A percentile compares a stretch with the other conserved stretches of the same genome.
Evolutionary conservation across 2,888 invertebrate species (phyloP).

Genomic region (Acleris holmiana): DNA sequence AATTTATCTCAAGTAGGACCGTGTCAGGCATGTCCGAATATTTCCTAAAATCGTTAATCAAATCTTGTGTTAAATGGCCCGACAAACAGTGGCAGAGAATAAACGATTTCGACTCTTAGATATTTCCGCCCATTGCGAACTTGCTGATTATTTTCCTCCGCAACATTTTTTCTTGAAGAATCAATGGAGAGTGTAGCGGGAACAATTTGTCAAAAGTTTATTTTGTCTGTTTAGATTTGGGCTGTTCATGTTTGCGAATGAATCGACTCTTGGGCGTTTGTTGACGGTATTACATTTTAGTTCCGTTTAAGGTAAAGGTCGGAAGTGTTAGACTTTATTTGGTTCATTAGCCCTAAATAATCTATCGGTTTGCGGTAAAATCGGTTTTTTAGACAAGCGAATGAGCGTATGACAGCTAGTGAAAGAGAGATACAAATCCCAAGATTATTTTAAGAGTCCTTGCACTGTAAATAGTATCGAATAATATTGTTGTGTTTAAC

Average conservation of each 20-base stretch:
- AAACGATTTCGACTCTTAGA: constrained; percentile 58
- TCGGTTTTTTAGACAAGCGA: too few species aligned
- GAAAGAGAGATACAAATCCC: too few species aligned
- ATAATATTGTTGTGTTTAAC: too few species aligned
- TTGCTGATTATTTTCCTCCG: constrained; percentile 64
- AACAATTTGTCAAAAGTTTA: constrained; percentile 71
- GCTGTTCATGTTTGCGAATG: constrained; percentile 56
- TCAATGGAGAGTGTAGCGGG: constrained; percentile 70
- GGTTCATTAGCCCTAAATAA: too few species aligned
- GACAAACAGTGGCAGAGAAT: constrained; percentile 51
- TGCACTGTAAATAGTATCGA: too few species aligned
- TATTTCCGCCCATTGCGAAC: constrained; percentile 55
- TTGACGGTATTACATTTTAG: background rate
- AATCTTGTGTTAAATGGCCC: constrained; percentile 72
- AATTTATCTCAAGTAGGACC: constrained; percentile 37
- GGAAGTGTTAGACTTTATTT: too few species aligned
- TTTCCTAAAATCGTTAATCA: constrained; percentile 61
- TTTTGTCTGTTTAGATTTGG: constrained; percentile 62
- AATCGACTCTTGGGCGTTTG: constrained; percentile 41
- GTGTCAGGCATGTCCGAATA: constrained; percentile 42
- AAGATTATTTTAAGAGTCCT: too few species aligned
- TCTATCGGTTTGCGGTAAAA: too few species aligned
- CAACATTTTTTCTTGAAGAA: constrained; percentile 69
- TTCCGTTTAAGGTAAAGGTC: background rate
- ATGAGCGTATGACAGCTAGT: too few species aligned